phyloP scores from a whole-genome alignment of 2,797 vertebrate genomes.

The Phylloscopus collybita region DNA sequence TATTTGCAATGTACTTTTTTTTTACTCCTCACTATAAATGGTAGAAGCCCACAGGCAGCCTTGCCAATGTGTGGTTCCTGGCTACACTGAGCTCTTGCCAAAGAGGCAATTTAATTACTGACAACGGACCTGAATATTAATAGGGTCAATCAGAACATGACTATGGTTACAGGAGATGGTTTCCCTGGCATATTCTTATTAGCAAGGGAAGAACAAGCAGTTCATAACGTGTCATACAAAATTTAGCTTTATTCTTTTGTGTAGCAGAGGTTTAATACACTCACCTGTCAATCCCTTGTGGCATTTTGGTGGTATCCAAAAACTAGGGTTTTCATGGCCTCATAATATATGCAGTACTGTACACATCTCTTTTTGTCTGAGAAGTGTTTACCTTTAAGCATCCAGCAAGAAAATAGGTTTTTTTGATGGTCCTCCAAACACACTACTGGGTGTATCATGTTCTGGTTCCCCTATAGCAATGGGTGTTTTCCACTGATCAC shows the following conservation, averaged over 20 bases:
- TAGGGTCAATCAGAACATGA: neutral
- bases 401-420: neutral
- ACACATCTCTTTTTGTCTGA: neutral
- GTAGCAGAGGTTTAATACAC: neutral
- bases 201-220: neutral
- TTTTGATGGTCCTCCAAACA: neutral
- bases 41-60: neutral
- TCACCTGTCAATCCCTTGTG: neutral
- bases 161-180: neutral
- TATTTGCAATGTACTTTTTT: neutral
- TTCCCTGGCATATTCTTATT: neutral
- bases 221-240: neutral
- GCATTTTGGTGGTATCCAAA: neutral
- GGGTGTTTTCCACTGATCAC: neutral
- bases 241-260: neutral
- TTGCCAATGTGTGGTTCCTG: neutral
- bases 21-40: neutral
- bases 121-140: neutral
- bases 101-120: neutral
- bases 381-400: neutral
- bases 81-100: neutral
- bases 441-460: neutral
- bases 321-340: neutral
- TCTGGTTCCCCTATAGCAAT: neutral
- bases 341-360: neutral